A percentile compares a stretch with the other conserved stretches of the same genome.
Evolutionary conservation across 2,888 invertebrate genomes (phyloP).

Genomic region (Shargacucullia verbasci): DNA sequence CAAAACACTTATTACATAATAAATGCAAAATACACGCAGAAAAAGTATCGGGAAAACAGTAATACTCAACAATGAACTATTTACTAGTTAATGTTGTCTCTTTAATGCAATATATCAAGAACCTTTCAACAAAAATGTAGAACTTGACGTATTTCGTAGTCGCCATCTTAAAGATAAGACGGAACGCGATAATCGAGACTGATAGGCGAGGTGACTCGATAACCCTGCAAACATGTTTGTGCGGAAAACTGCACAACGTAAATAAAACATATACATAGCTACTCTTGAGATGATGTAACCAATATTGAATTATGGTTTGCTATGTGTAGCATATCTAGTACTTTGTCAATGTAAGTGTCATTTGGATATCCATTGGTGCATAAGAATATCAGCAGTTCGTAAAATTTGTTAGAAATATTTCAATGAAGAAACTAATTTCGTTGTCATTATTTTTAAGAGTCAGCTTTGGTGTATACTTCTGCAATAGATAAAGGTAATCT

Average conservation of each 20-base stretch:
- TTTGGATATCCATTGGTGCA: not conserved
- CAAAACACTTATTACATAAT: too few species aligned
- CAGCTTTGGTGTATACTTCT: too few species aligned
- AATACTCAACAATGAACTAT: too few species aligned
- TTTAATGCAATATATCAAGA: not conserved
- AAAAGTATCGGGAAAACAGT: too few species aligned
- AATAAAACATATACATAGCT: constrained; percentile 12
- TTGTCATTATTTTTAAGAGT: too few species aligned
- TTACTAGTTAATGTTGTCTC: too few species aligned
- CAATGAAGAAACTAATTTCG: too few species aligned
- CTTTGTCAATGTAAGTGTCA: not conserved
- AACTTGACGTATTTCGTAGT: constrained; percentile 16
- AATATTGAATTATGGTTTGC: not conserved
- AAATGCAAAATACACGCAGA: too few species aligned
- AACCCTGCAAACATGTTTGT: constrained; percentile 50
- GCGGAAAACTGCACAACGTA: constrained; percentile 32
- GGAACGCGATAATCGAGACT: constrained; percentile 43
- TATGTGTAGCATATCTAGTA: not conserved
- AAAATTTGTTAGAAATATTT: too few species aligned
- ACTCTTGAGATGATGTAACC: constrained; percentile 22
- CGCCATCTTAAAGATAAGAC: constrained; percentile 52
- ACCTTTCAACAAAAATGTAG: constrained; percentile 7
- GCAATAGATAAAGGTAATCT: not conserved
- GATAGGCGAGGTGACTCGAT: constrained; percentile 53
- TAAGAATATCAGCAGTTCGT: too few species aligned